Evolutionary conservation across 1,140 invertebrate species (phyloP), one percentile per base, ranked within the genome.

Genomic region (Cheumatopsyche charites): DNA sequence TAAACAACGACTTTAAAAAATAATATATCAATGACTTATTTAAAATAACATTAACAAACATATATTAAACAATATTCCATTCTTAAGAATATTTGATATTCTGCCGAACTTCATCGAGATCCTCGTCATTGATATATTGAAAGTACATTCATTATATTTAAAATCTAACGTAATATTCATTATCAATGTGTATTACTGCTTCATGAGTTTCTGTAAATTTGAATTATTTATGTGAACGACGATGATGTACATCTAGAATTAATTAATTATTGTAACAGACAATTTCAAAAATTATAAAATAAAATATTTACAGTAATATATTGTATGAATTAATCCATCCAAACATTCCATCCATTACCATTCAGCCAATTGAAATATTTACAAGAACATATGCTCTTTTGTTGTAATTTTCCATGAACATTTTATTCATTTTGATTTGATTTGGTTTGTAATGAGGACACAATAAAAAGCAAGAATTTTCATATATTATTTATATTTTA

Each of bases 181-280:
- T 36, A 65, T 41, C 41, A 65, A 26, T 65, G 41, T 65, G 15
- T 52, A 17, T 52, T 52, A 15, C 15, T 65, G 62, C 41, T 65
- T 43, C 17, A 45, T 21, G 26, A 26, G 25, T 62, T 62, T 26
- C 58, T 29, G 26, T 62, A 15, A 63, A 66, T 47, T 47, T 6
- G 43, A 66, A 66, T 66, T 4, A 66, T 47, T 47, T 66, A 66
- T 68, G 66, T 68, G 41, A 58, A 68, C 49, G 66, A 47, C 66
- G 66, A 68, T 68, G 41, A 55, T 68, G 47, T 68, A 68, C 49
- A 58, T 29, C n/a, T 67, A 68, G 66, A 25, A 17, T 68, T 68
- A 68, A 68, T 15, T 55, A 29, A 36, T 49, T 67, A 67, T 67
- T 68, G 66, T 68, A 68, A 68, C 45, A 58, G 55, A 68, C 55